Evolutionary conservation across 2,888 invertebrate species (phyloP), one percentile per base, ranked within the genome.

Genomic region (Embidobia sp.): DNA sequence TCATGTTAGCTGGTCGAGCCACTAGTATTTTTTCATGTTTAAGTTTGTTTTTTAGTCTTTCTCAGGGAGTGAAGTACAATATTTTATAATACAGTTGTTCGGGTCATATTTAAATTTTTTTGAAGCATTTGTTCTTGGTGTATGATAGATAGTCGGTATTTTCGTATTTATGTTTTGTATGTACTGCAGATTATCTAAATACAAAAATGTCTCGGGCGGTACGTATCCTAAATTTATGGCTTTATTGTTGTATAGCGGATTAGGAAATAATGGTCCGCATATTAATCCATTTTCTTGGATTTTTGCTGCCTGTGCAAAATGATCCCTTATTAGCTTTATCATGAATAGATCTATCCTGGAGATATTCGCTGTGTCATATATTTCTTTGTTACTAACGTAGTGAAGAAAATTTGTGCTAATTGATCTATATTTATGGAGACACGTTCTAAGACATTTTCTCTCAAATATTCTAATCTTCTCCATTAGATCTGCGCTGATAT

Each of bases 161-260:
- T 64, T 48, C 1, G 27, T 31, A 0, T 48, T n/a, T 11, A 18
- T 15, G 29, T 77, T 49, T 61, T 77, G 77, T 2, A 73, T 63
- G 13, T 48, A 70, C 7, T 51, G 51, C 5, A 37, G 11, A 4
- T 29, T 10, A 10, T 69, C 77, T 7, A 78, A 4, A 13, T 64
- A 70, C 0, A 46, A 13, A 27, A 77, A 77, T n/a, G 55, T 46
- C 29, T 73, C 73, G 0, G 77, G 73, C 0, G 77, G 61, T 8
- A 67, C 16, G 16, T 40, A 67, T 2, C 61, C 63, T 0, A 59
- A 18, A 27, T 31, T 10, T 1, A 72, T 6, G 0, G 64, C 16
- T 22, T 59, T 40, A 37, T 5, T 16, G 19, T 18, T 27, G 13
- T 57, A 70, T 2, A n/a, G 1, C 18, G 42, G 26, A 8, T 72